Evolutionary conservation across 2,797 vertebrate species (phyloP).

Genomic region (Lithobates sylvaticus): DNA sequence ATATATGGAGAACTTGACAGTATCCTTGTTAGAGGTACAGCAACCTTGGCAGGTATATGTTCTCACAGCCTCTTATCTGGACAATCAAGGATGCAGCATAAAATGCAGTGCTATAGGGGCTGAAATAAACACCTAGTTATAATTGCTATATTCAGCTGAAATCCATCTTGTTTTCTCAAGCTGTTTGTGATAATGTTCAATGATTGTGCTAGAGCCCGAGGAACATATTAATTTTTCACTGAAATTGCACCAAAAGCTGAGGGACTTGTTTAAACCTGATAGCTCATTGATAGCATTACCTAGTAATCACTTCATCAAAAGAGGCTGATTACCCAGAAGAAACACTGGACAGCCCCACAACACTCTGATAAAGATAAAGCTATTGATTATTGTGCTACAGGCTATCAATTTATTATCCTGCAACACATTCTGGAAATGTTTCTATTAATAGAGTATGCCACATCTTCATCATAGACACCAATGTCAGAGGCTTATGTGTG

Average conservation of each 20-base stretch:
- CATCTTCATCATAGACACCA: slow-evolving; percentile 41
- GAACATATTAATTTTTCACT: slow-evolving; percentile 72
- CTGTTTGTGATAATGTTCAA: slow-evolving; percentile 48
- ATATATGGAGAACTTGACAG: slow-evolving; percentile 6
- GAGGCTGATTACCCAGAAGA: slow-evolving; percentile 68
- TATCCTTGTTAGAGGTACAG: slow-evolving; percentile 26
- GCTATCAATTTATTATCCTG: slow-evolving; percentile 46
- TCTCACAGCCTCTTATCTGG: slow-evolving; percentile 5
- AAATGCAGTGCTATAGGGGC: not conserved
- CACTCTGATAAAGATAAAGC: slow-evolving; percentile 65
- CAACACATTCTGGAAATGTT: slow-evolving; percentile 50
- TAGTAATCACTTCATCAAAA: slow-evolving; percentile 76
- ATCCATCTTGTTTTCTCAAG: slow-evolving; percentile 54
- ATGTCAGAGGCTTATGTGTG: slow-evolving; percentile 2
- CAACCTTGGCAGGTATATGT: not conserved
- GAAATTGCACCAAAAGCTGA: slow-evolving; percentile 69
- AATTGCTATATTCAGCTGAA: slow-evolving; percentile 25
- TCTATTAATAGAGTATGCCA: slow-evolving; percentile 38
- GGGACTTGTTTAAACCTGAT: slow-evolving; percentile 69
- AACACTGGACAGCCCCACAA: slow-evolving; percentile 66
- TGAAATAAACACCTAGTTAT: slow-evolving; percentile 30
- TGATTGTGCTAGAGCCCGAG: slow-evolving; percentile 68
- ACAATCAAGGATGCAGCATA: slow-evolving; percentile 24
- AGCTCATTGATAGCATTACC: slow-evolving; percentile 73
- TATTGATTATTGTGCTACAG: slow-evolving; percentile 59